These are phyloP conservation scores for Eugnorisma glareosa DNA, from an alignment of 2,888 invertebrate genomes.

Conservation along the genomic window DNA sequence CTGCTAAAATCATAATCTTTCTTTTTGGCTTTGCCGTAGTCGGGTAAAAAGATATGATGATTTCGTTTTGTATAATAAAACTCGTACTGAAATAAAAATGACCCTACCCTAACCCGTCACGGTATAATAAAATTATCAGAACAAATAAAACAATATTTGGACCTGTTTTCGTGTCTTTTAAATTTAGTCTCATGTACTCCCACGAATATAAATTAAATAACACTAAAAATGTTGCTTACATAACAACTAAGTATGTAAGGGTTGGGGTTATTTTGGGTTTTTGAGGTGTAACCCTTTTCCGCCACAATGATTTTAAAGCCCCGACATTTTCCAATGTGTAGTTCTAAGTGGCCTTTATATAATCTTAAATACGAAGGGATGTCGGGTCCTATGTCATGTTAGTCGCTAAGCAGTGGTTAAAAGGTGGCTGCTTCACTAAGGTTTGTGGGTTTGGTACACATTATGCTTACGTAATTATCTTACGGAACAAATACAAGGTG, in stretches of 20 bases:
- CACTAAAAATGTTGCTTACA: slow-evolving; percentile 25
- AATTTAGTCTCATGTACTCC: neutral
- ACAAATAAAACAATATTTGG: neutral
- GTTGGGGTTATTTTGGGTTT: slow-evolving; percentile 25
- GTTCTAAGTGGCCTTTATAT: slow-evolving; percentile 14
- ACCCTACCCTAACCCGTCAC: too few species aligned
- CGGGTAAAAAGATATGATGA: too few species aligned
- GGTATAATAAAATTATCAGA: too few species aligned
- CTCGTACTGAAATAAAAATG: too few species aligned
- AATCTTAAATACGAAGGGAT: slow-evolving; percentile 3
- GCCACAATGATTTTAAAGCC: slow-evolving; percentile 29
- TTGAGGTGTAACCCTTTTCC: slow-evolving; percentile 42
- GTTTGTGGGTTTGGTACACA: neutral
- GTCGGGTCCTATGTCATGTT: neutral
- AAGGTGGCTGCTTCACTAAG: neutral
- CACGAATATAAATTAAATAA: slow-evolving; percentile 6
- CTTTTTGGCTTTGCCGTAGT: too few species aligned
- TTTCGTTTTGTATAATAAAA: too few species aligned
- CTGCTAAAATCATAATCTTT: too few species aligned
- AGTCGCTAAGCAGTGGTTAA: neutral
- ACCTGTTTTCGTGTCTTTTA: neutral
- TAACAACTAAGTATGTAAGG: slow-evolving; percentile 15
- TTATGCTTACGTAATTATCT: neutral
- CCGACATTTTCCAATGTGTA: slow-evolving; percentile 13
- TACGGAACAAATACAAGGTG: neutral